Conservation (phyloP, 2,113 vertebrate genomes). For the Cebidichthys violaceus region DNA sequence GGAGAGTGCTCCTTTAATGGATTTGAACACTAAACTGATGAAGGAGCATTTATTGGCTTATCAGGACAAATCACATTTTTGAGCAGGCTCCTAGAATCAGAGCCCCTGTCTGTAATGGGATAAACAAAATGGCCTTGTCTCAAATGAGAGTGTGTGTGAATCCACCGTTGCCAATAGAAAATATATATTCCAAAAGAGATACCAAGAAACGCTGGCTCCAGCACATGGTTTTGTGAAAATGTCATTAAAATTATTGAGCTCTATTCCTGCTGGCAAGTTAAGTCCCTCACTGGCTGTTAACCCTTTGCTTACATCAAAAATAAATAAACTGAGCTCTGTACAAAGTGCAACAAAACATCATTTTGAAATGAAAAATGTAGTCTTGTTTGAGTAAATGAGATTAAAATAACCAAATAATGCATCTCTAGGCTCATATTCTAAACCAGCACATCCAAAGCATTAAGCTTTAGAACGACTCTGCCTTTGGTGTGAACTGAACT, state of each 20-base stretch:
- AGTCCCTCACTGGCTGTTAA: constrained; percentile 43
- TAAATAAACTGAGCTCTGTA: not conserved
- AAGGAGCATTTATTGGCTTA: constrained; percentile 75
- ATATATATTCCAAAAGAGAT: constrained; percentile 38
- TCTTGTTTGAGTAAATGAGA: constrained; percentile 4
- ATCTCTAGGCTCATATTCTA: constrained; percentile 1
- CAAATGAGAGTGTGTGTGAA: constrained; percentile 36
- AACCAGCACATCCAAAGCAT: constrained; percentile 6
- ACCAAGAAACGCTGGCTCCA: constrained; percentile 12
- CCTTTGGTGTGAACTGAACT: constrained; percentile 12
- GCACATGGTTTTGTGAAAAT: constrained; percentile 48
- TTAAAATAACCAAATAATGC: not conserved
- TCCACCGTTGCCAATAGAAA: constrained; percentile 20
- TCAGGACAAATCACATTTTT: constrained; percentile 67
- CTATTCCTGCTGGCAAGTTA: constrained; percentile 41
- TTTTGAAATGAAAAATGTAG: constrained; percentile 1
- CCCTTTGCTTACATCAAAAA: constrained; percentile 21
- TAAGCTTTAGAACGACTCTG: not conserved
- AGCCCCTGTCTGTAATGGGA: constrained; percentile 60
- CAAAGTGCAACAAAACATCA: constrained; percentile 29
- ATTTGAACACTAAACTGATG: constrained; percentile 75
- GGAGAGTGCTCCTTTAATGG: constrained; percentile 69
- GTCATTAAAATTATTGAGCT: constrained; percentile 56
- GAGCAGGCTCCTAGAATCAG: constrained; percentile 62
- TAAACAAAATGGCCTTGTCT: constrained; percentile 57